Base-by-base conservation (phyloP, 2,113 vertebrate genomes). In the Xyliphius kryptos region DNA sequence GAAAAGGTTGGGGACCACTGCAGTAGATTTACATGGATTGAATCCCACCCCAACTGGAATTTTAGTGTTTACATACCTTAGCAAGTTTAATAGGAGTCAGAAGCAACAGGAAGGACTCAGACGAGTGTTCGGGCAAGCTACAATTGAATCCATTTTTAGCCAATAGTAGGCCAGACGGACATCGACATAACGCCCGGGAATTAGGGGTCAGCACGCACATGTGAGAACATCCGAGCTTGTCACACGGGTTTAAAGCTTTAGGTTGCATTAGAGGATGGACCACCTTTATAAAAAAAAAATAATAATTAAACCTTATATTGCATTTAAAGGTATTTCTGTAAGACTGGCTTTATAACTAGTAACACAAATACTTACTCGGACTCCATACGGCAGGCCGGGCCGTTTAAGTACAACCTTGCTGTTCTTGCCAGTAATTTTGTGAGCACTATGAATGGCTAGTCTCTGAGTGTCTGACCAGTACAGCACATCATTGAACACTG, bases 381-480 rank as follows among this genome's bases (percentile, higher is more conserved):
- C 81, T 41, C 87, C 90, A 1, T 89, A 91, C 0, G 93, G 91
- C 60, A 92, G 90, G 10, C 88, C 86, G 0, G 80, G 89, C 66
- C 86, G 82, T 73, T 95, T 97, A 14, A 95, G 72, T 12, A 96
- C 75, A 46, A 90, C 79, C 0, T 78, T 85, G 37, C 86, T 84
- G 71, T 89, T 83, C 80, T 95, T 98, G 61, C 92, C 93, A 0
- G 83, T 91, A 52, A 36, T 67, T 75, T 95, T 96, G 70, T 88
- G 72, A 19, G 90, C 83, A 2, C 74, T 87, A 62, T 92, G 91
- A 51, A 96, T 79, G 0, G 88, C 87, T 82, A 87, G 81, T 0
- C 82, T 80, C 71, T 88, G 89, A 1, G 81, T 85, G 60, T 97
- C 93, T 0, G 93, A 92, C 95, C 95, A 97, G 80, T 90, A 94